Percentiles rank a stretch among this genome's conserved stretches.
Conservation (phyloP, 2,888 invertebrate genomes). For the Drosophila buzzatii region DNA sequence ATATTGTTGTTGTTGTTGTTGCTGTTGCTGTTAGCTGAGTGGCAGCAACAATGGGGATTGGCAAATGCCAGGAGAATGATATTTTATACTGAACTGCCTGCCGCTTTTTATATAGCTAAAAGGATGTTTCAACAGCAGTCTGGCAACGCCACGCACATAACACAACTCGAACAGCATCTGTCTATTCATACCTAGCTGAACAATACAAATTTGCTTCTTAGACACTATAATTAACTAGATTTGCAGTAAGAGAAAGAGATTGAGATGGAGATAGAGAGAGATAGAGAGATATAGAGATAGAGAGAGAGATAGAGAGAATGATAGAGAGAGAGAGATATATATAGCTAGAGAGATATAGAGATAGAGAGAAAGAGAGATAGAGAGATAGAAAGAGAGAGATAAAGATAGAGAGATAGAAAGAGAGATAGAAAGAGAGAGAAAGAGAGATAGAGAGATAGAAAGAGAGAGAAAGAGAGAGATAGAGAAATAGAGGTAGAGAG, state of each 20-base stretch:
- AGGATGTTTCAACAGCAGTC: slow-evolving; percentile 1
- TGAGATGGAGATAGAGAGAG: background rate
- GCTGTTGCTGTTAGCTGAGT: slow-evolving; percentile 30
- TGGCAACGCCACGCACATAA: slow-evolving; percentile 14
- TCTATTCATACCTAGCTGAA: background rate
- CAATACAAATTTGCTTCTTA: background rate
- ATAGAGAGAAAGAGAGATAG: no score
- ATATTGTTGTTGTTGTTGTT: slow-evolving; percentile 34
- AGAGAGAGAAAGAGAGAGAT: no score
- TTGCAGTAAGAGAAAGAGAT: no score
- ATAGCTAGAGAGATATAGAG: no score
- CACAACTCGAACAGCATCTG: background rate
- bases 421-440: no score
- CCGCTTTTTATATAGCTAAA: background rate
- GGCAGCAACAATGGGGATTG: slow-evolving; percentile 31
- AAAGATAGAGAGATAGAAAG: background rate
- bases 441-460: no score
- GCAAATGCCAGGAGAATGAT: slow-evolving; percentile 37
- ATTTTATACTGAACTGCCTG: slow-evolving; percentile 25
- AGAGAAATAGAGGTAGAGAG: no score
- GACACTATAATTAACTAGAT: background rate
- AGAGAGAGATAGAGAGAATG: background rate
- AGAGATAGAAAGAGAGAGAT: no score
- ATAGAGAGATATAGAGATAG: background rate
- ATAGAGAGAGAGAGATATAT: no score